Evolutionary conservation across 1,140 invertebrate species (phyloP), one percentile per base, ranked within the genome.

Genomic region (Eurosta solidaginis): DNA sequence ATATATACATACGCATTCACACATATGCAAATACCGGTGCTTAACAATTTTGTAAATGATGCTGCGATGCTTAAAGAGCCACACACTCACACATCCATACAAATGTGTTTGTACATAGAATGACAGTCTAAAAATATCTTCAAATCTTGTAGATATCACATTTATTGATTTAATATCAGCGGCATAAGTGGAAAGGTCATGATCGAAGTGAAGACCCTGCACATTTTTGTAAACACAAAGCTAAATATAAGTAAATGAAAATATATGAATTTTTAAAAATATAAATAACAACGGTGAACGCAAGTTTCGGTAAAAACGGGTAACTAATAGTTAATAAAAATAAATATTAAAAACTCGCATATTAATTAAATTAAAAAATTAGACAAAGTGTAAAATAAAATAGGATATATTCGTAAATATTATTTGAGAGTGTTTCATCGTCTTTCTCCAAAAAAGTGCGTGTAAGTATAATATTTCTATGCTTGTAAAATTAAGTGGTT

Each of bases 301-400:
- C 84, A 85, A 85, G 84, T 85, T 84, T 85, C 84, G 84, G 84
- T 85, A 80, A 80, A 86, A 85, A 86, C 84, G 84, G 84, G 84
- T 86, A 86, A 82, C 78, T 81, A 63, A 45, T 45, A 63, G 54
- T 29, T 14, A 17, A 14, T 77, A 68, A 45, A 36, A 33, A 25
- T 49, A 77, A 73, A 63, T 76, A 82, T 79, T 82, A 82, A 80
- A 81, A 10, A 44, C n/a, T 4, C 14, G 44, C 29, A 74, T 44
- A 44, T 77, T 40, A 50, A 12, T 74, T 73, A 33, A 36, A 49
- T 10, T 40, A 40, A 50, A 73, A 73, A 49, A 50, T 47, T 47
- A 44, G 33, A 40, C 14, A 74, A 78, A 74, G 42, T n/a, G n/a
- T 77, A 44, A 44, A 36, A 25, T 45, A 44, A 59, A 77, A 52